Evolutionary conservation across 92 coral and sea anemone genomes (phyloP).

Genomic region (Epizoanthus ramosus): DNA sequence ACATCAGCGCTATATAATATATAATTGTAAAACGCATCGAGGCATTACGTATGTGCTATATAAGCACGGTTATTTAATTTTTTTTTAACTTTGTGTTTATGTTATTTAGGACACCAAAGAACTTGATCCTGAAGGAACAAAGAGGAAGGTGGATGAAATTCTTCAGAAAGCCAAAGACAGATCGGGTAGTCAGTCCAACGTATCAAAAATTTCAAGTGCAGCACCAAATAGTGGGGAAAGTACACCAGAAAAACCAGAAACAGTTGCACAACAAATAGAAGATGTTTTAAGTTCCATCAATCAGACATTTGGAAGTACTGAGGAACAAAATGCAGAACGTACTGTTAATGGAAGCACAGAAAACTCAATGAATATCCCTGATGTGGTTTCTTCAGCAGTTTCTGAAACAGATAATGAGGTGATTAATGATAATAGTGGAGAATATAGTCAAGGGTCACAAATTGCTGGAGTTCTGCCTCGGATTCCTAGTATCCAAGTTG

Average conservation of each 20-base stretch:
- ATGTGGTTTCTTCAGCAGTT: neutral
- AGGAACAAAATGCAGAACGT: neutral
- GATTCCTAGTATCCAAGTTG: slow-evolving; percentile 39
- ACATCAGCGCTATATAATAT: too few relatives aligned
- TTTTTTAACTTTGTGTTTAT: neutral
- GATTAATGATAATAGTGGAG: neutral
- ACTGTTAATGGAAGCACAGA: slow-evolving; percentile 24
- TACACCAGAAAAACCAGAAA: slow-evolving; percentile 32
- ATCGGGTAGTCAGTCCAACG: slow-evolving; percentile 54
- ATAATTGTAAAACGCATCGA: too few relatives aligned
- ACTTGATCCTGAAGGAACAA: slow-evolving; percentile 76
- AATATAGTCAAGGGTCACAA: neutral
- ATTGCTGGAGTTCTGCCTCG: neutral
- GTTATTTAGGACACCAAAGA: slow-evolving; percentile 66
- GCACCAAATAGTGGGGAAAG: neutral
- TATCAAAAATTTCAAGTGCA: slow-evolving; percentile 3
- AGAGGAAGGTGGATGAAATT: slow-evolving; percentile 84
- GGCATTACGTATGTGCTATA: too few relatives aligned
- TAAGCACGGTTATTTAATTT: too few relatives aligned
- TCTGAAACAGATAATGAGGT: neutral
- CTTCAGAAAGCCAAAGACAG: slow-evolving; percentile 90
- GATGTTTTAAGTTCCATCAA: slow-evolving; percentile 34
- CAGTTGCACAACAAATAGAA: slow-evolving; percentile 38
- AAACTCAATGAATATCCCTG: neutral
- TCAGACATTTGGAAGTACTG: slow-evolving; percentile 18